Evolutionary conservation across 2,888 invertebrate genomes (phyloP).

Genomic region (Nephrotoma flavescens): DNA sequence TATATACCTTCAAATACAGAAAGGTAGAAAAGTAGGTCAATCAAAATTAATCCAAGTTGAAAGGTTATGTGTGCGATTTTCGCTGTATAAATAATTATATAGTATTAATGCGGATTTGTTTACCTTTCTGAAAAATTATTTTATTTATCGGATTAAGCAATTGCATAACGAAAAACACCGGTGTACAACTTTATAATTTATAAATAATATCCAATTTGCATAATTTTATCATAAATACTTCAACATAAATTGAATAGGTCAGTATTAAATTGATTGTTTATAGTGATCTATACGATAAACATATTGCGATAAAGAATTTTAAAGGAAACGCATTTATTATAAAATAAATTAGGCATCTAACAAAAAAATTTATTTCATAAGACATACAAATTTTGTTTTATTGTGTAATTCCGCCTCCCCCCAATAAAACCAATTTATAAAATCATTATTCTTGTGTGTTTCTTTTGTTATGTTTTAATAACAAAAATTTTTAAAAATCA

Average conservation of each 20-base stretch:
- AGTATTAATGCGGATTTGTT: neutral
- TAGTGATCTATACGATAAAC: neutral
- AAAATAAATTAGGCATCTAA: neutral
- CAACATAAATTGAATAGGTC: neutral
- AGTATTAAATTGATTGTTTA: neutral
- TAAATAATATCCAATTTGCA: neutral
- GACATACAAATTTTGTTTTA: neutral
- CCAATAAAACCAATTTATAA: neutral
- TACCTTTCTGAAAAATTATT: neutral
- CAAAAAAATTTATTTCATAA: neutral
- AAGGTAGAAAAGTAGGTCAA: neutral
- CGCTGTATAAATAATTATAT: neutral
- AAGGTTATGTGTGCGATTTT: neutral
- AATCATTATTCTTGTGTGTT: neutral
- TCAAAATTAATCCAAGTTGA: neutral
- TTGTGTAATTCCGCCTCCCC: neutral
- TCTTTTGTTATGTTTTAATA: neutral
- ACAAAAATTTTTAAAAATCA: neutral
- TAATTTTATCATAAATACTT: neutral
- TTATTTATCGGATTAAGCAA: neutral
- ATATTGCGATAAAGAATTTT: neutral
- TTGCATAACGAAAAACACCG: neutral
- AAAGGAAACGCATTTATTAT: neutral
- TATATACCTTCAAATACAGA: neutral
- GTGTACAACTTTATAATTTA: neutral